Base-by-base conservation (phyloP, 2,888 invertebrate species). In the Drosophila paracracens region DNA sequence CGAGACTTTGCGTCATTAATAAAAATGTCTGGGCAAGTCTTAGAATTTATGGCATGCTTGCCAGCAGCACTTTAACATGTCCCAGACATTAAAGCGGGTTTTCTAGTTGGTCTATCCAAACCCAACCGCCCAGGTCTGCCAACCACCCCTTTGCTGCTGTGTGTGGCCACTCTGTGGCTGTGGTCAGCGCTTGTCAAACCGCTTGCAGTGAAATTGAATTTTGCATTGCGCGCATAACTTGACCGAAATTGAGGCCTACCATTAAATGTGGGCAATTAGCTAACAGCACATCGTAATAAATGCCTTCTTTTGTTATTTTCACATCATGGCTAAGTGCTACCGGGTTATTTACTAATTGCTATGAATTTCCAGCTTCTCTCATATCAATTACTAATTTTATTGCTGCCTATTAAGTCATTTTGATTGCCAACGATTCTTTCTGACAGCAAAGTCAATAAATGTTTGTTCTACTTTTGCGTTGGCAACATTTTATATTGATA, bases 21-120 rank as follows among this genome's bases (percentile, higher is more conserved):
- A 86, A 86, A 86, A 89, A 89, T 86, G 86, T 88, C 88, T 87
- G 85, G 86, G 67, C 73, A 74, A 74, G 88, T 81, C 88, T 88
- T 86, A 82, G 79, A 89, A 87, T 87, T 87, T 88, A 89, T 87
- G 87, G 87, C 86, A 89, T 82, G 80, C 80, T 78, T 80, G 74
- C 82, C 75, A 69, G 82, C 85, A 86, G 83, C 86, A 81, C 79
- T 83, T 87, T 77, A 78, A 74, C 70, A 85, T 83, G 66, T 79
- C 82, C 59, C 75, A 81, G 88, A 85, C 88, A 85, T 70, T 81
- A 88, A 76, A 87, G 84, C 87, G 70, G 76, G 82, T 87, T 87
- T 83, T 73, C 73, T 51, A 48, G 46, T 58, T 51, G n/a, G 5
- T 0, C 33, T 25, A 7, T 6, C 46, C 46, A 46, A 21, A 1